phyloP scores from a whole-genome alignment of 2,888 invertebrate species.

The Keiferia lycopersicella region DNA sequence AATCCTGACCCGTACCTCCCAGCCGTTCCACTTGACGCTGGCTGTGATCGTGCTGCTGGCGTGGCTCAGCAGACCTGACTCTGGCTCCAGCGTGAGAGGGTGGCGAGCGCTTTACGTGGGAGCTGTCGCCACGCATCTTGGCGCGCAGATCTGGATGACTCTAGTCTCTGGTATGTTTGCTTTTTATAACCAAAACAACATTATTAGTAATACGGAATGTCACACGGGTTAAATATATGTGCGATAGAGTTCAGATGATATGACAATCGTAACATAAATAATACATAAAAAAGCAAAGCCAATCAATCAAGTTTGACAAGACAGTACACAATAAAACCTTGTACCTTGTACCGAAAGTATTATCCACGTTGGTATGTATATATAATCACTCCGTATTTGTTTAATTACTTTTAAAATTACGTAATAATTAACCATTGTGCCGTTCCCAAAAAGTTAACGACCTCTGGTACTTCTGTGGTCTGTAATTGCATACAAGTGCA shows the following conservation, averaged over 20 bases:
- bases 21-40: conserved; percentile 88
- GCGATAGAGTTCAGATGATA: not conserved
- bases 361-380: not conserved
- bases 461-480: not conserved
- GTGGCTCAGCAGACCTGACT: conserved; percentile 61
- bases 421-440: conserved; percentile 2
- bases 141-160: conserved; percentile 93
- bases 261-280: not conserved
- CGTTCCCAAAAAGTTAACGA: conserved; percentile 17
- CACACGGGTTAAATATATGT: no score
- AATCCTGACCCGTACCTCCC: conserved; percentile 86
- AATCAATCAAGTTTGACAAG: not conserved
- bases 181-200: no score
- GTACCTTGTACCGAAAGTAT: not conserved
- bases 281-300: not conserved
- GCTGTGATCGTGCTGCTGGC: conserved; percentile 77
- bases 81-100: conserved; percentile 53
- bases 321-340: not conserved
- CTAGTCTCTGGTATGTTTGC: conserved; percentile 88
- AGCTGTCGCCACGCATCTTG: conserved; percentile 80
- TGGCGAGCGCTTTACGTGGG: conserved; percentile 87
- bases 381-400: not conserved
- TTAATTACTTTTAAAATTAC: conserved; percentile 10
- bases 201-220: no score
- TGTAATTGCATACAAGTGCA: conserved; percentile 5